A percentile compares a stretch with the other conserved stretches of the same genome.
Evolutionary conservation across 2,113 vertebrate species (phyloP).

Genomic region (Phalacrocorax aristotelis): DNA sequence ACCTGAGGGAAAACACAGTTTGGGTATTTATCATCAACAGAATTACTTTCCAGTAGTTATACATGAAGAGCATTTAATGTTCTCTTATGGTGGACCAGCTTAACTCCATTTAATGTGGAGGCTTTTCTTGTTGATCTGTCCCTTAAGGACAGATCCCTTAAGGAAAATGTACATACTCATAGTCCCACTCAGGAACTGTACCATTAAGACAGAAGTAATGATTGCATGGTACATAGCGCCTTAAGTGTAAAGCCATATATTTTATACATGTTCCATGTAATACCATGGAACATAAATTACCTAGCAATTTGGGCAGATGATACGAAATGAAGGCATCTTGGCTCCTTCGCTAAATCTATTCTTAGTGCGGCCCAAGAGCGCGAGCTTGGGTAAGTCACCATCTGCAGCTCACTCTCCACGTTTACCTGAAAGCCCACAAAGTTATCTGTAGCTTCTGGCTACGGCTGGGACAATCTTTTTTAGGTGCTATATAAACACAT

Average conservation of each 20-base stretch:
- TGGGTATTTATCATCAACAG: neutral
- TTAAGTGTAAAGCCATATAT: neutral
- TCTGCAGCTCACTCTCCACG: neutral
- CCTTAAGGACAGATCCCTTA: neutral
- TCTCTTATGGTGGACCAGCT: neutral
- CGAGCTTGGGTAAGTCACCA: neutral
- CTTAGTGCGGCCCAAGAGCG: neutral
- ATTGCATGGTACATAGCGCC: neutral
- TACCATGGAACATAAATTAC: neutral
- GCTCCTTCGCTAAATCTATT: neutral
- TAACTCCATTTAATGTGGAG: neutral
- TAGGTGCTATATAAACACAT: neutral
- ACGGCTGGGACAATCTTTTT: neutral
- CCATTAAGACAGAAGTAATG: neutral
- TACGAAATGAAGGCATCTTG: neutral
- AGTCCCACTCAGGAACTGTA: neutral
- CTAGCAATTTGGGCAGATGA: neutral
- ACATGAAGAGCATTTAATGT: neutral
- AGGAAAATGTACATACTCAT: neutral
- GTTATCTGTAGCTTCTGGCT: neutral
- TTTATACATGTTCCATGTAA: neutral
- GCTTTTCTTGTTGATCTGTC: neutral
- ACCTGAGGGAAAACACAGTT: slow-evolving; percentile 47
- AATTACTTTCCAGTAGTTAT: neutral
- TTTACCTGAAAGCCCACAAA: neutral